These are phyloP conservation scores for Drosophila histrio DNA, from an alignment of 2,888 invertebrate species.

Conservation along the genomic window DNA sequence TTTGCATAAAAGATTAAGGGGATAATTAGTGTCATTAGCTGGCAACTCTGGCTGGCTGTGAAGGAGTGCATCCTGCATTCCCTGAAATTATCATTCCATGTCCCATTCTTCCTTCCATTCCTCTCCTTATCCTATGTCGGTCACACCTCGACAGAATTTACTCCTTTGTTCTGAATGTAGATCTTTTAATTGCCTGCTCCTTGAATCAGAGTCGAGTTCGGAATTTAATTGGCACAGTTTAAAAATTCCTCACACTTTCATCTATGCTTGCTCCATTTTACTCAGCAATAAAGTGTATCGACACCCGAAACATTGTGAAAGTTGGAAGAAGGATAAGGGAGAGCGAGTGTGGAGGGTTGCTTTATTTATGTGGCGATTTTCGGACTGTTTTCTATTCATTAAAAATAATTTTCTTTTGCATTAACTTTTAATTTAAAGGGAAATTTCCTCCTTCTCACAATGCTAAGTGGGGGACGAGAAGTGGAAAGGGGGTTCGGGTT, in stretches of 20 bases:
- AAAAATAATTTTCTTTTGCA: conserved; percentile 78
- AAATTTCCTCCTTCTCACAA: conserved; percentile 30
- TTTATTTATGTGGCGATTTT: conserved; percentile 70
- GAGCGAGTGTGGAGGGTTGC: conserved; percentile 15
- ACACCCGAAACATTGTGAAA: conserved; percentile 1
- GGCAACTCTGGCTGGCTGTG: conserved; percentile 21
- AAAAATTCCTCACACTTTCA: conserved; percentile 20
- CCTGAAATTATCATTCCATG: neutral
- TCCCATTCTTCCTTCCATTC: neutral
- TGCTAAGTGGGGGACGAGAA: neutral
- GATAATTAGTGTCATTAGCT: conserved; percentile 77
- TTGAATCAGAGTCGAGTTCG: conserved; percentile 28
- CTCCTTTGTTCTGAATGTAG: conserved; percentile 6
- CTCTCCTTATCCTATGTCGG: neutral
- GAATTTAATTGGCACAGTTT: conserved; percentile 65
- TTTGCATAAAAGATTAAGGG: conserved; percentile 76
- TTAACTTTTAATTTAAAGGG: conserved; percentile 76
- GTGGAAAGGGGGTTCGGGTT: conserved; percentile 13
- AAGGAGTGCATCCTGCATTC: conserved; percentile 44
- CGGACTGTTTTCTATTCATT: conserved; percentile 76
- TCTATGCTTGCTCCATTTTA: neutral
- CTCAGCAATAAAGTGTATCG: conserved; percentile 37
- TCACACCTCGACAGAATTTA: conserved; percentile 19
- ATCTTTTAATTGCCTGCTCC: conserved; percentile 47
- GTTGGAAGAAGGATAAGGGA: neutral